These are phyloP conservation scores for Drosophila borealis DNA, from an alignment of 2,888 invertebrate species.

Conservation along the genomic window DNA sequence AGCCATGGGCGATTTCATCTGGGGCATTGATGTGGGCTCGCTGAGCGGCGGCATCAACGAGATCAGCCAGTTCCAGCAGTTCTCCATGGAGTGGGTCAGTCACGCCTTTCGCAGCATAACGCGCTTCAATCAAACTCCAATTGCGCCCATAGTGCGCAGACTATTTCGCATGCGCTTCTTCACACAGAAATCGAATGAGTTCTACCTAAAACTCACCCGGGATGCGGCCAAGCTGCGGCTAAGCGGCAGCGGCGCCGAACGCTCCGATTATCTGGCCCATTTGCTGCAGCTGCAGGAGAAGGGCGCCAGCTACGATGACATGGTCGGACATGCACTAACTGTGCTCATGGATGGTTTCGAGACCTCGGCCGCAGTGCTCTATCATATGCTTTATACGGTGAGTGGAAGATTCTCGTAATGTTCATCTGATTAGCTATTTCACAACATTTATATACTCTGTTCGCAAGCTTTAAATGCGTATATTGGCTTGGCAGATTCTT, in stretches of 20 bases:
- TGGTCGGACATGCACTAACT: slow-evolving; percentile 77
- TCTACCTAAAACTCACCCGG: slow-evolving; percentile 70
- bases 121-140: slow-evolving; percentile 49
- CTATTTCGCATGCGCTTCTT: slow-evolving; percentile 62
- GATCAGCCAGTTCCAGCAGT: slow-evolving; percentile 45
- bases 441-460: neutral
- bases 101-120: slow-evolving; percentile 46
- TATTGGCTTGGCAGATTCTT: too few relatives aligned
- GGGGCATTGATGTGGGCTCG: slow-evolving; percentile 80
- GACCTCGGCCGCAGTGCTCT: slow-evolving; percentile 75
- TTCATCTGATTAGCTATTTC: neutral
- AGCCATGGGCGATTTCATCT: slow-evolving; percentile 78
- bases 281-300: slow-evolving; percentile 76
- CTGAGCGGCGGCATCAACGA: slow-evolving; percentile 44
- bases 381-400: slow-evolving; percentile 68
- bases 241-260: slow-evolving; percentile 40
- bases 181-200: slow-evolving; percentile 87
- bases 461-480: too few relatives aligned
- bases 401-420: neutral
- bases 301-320: slow-evolving; percentile 65
- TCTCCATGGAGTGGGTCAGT: slow-evolving; percentile 43
- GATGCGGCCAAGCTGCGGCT: slow-evolving; percentile 72
- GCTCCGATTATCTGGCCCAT: slow-evolving; percentile 80
- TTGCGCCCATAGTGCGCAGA: slow-evolving; percentile 56
- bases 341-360: slow-evolving; percentile 82